Evolutionary conservation across 2,113 vertebrate species (phyloP).

Genomic region (Varanus salvator): DNA sequence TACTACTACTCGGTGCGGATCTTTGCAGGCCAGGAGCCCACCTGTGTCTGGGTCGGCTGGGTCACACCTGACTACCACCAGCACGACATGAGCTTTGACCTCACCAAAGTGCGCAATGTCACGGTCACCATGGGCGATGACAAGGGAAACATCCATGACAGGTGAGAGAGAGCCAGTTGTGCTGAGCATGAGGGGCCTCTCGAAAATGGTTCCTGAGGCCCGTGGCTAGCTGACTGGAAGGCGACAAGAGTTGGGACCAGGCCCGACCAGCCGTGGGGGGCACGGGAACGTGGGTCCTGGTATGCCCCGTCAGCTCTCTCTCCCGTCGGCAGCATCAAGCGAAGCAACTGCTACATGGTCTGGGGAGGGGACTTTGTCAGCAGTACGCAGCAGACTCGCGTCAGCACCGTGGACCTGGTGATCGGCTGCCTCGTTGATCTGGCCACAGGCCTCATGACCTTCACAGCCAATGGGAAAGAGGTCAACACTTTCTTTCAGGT

Average conservation of each 20-base stretch:
- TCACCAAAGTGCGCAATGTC: constrained; percentile 87
- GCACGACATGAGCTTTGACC: constrained; percentile 87
- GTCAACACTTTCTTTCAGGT: constrained; percentile 97
- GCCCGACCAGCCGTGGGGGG: neutral
- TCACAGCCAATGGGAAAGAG: constrained; percentile 93
- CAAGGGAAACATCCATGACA: constrained; percentile 91
- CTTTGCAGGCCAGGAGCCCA: constrained; percentile 92
- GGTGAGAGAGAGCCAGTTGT: constrained; percentile 67
- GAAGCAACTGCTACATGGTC: constrained; percentile 97
- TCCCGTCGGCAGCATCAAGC: constrained; percentile 83
- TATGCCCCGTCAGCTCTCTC: neutral
- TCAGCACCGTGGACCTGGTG: constrained; percentile 91
- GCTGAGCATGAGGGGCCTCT: too few species aligned
- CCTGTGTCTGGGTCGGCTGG: constrained; percentile 91
- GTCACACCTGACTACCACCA: constrained; percentile 93
- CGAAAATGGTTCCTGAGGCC: neutral
- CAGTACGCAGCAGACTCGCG: constrained; percentile 87
- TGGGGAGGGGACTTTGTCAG: constrained; percentile 92
- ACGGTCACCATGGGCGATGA: constrained; percentile 92
- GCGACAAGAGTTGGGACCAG: neutral
- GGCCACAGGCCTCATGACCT: constrained; percentile 95
- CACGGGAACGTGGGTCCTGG: too few species aligned
- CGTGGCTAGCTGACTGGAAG: neutral
- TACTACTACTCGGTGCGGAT: constrained; percentile 92
- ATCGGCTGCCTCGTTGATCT: constrained; percentile 93